Evolutionary conservation across 1,140 invertebrate species (phyloP), one percentile per base, ranked within the genome.

Genomic region (Telenomus remus): DNA sequence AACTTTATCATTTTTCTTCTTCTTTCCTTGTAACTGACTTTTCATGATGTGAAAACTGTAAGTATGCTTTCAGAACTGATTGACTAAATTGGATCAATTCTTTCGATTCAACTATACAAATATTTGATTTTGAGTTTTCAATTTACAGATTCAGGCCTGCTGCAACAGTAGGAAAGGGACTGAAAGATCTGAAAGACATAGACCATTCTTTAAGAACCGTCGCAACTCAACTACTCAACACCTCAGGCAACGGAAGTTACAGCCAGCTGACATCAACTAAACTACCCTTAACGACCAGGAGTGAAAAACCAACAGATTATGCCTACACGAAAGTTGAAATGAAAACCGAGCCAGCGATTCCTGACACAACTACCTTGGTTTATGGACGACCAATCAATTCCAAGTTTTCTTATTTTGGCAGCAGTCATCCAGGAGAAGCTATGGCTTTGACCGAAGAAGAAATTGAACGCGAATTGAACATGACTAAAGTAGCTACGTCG

Each of bases 401-500:
- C 0, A 88, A 88, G 70, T 88, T 86, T 49, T 80, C 81, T n/a
- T 85, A 84, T 46, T 86, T 87, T 65, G 84, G 87, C 50, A 70
- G 55, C n/a, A 80, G 85, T 11, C 86, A 88, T 57, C 87, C 87
- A 0, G 87, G 87, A 1, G 82, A 87, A 42, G 87, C 86, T 4
- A 88, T 88, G 86, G 86, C 86, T 4, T 70, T 88, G 27, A 88
- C 87, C 0, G 86, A 88, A 27, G 87, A 88, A 50, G 87, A 88
- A 27, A 79, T 88, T 0, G 86, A 87, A 33, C 79, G 70, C 42
- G 86, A 88, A 70, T 60, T 87, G 15, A 78, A 79, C 11, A 63
- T 83, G 0, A 81, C 80, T 0, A 80, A 81, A 16, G 12, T 76
- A 5, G 78, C 81, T 7, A 74, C 75, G 0, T 71, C 70, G 0